These are phyloP conservation scores for Glareola pratincola DNA, from an alignment of 2,113 vertebrate species.

Conservation along the genomic window DNA sequence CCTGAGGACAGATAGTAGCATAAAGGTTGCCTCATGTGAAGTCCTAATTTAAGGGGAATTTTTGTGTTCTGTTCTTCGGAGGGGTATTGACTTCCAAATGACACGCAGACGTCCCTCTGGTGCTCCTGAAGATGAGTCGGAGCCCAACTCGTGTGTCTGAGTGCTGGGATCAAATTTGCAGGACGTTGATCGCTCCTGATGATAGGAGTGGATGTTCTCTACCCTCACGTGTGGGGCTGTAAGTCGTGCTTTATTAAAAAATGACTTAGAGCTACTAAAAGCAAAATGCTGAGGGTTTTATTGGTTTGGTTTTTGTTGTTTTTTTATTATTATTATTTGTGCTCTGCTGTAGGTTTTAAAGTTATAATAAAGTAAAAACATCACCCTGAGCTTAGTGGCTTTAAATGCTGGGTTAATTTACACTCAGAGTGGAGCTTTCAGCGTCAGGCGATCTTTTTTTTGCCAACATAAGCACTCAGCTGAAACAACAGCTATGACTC, in stretches of 20 bases:
- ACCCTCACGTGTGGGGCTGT: background rate
- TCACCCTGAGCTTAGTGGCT: conserved; percentile 8
- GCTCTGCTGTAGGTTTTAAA: background rate
- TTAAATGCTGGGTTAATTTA: conserved; percentile 32
- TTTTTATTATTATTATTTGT: background rate
- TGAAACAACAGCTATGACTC: conserved; percentile 77
- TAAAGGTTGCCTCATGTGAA: background rate
- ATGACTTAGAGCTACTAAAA: background rate
- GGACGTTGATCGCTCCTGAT: background rate
- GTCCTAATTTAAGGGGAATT: background rate
- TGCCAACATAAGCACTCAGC: conserved; percentile 69
- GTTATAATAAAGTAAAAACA: background rate
- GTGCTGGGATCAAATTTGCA: background rate
- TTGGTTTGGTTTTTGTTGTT: background rate
- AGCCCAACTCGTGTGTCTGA: background rate
- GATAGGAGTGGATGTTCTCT: background rate
- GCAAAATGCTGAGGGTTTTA: background rate
- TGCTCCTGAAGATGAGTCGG: background rate
- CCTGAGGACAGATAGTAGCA: background rate
- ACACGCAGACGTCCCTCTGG: background rate
- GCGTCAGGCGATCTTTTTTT: conserved; percentile 38
- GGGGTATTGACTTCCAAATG: background rate
- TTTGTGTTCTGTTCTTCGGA: background rate
- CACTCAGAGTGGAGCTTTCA: background rate
- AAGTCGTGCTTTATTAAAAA: background rate